Conservation (phyloP, 2,888 invertebrate species). For the Apotomis turbidana region DNA sequence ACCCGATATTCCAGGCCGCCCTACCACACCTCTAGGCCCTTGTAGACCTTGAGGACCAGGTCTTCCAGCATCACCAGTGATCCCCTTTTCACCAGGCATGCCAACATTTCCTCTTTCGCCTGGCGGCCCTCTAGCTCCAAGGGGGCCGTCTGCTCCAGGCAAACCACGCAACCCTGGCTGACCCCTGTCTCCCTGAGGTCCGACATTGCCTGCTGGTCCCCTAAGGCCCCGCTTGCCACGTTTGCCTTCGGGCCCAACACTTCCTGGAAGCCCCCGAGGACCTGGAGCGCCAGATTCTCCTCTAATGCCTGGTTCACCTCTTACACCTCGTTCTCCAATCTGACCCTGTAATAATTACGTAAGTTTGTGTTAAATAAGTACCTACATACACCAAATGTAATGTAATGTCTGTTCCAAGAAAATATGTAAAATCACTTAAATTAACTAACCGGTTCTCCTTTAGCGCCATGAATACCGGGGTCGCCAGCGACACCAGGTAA, state of each 20-base stretch:
- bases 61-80: conserved; percentile 84
- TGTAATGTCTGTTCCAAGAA: not conserved
- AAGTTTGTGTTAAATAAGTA: not conserved
- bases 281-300: conserved; percentile 90
- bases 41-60: conserved; percentile 87
- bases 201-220: conserved; percentile 89
- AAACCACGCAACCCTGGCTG: conserved; percentile 86
- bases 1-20: conserved; percentile 88
- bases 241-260: conserved; percentile 90
- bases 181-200: conserved; percentile 90
- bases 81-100: conserved; percentile 83
- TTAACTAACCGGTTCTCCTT: conserved; percentile 86
- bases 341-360: conserved; percentile 81
- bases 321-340: conserved; percentile 91
- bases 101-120: conserved; percentile 87
- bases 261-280: conserved; percentile 90
- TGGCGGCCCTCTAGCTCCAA: conserved; percentile 89
- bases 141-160: conserved; percentile 90
- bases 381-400: no score
- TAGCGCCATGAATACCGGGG: conserved; percentile 88
- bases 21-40: conserved; percentile 86
- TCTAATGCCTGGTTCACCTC: conserved; percentile 90
- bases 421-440: not conserved
- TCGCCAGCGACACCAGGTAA: conserved; percentile 89
- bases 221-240: conserved; percentile 91